Evolutionary conservation across 2,888 invertebrate species (phyloP), one percentile per base, ranked within the genome.

Genomic region (Cataglyphis altisquamis): DNA sequence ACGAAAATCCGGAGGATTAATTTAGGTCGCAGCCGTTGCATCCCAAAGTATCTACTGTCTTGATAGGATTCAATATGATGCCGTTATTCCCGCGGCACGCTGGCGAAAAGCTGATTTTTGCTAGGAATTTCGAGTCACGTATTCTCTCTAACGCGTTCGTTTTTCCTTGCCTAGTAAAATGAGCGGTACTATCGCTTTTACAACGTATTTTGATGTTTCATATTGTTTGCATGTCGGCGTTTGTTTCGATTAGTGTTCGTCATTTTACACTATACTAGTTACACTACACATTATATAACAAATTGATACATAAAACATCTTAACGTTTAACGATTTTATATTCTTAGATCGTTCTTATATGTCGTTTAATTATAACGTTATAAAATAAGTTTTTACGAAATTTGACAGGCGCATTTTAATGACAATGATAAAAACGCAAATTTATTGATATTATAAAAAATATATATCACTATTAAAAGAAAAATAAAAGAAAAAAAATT

Each of bases 31-130:
- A 78, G 70, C 45, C 48, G 81, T 41, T 75, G 74, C 36, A 36
- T 82, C 41, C 66, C 32, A 82, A 66, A 82, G 82, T 55, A 64
- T 75, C 25, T 52, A 82, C 57, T 74, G 55, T 77, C 81, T 78
- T 57, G 41, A 78, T 78, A 77, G 55, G 29, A 82, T 78, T 81
- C 64, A 66, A 74, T 75, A 52, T 81, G 80, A 80, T 25, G 74
- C 25, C 62, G 12, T 75, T 81, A 62, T 25, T 74, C 10, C 39
- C 74, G 21, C 29, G 25, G 73, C 25, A 72, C 36, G 3, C 62
- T n/a, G 25, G 6, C 21, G 48, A 39, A 36, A 73, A 48, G 48
- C 15, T 74, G 62, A 80, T 74, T 81, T 81, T 81, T 62, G 48
- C 25, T 36, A 36, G 18, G 32, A 74, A 73, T 74, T 81, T 39